Evolutionary conservation across 2,888 invertebrate genomes (phyloP), one percentile per base, ranked within the genome.

Genomic region (Aspidiotus rigidus): DNA sequence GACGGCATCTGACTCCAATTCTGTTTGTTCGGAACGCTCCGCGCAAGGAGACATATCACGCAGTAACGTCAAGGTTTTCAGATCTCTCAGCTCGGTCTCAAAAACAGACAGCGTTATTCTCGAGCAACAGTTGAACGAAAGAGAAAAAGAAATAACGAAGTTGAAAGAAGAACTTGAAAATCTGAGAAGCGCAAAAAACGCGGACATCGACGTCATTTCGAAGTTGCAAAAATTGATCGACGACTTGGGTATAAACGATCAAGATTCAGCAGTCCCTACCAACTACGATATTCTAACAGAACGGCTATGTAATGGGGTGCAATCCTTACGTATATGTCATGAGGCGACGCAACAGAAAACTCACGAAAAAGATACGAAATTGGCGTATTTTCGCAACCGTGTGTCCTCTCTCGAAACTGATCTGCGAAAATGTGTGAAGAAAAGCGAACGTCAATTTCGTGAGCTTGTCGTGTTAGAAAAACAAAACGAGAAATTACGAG

Each of bases 71-170:
- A 42, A 59, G 39, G 10, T 28, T 1, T 56, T 42, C n/a, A 57
- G 57, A 28, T 57, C 64, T 7, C 42, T 56, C 42, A 67, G 67
- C 17, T 49, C 49, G 11, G 49, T 49, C 1, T 49, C 49, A 6
- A 49, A 11, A n/a, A 49, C 49, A 11, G 49, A 11, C 49, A 49
- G 49, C 49, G 49, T 49, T 6, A 49, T 11, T 6, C 44, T 28
- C 67, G 67, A 64, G 40, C 54, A 64, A 41, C 53, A 41, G n/a
- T 40, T 64, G 40, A 55, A 7, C 16, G 55, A 42, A 15, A 67
- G 60, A 40, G 57, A 67, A 16, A 60, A 60, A 57, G 57, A 67
- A 42, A 67, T 67, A 67, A 44, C 60, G n/a, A 53, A 49, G 59
- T 49, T 67, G 17, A 57, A 59, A 44, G 67, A 67, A 3, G 17